phyloP scores from a whole-genome alignment of 2,888 invertebrate genomes.

The Andrena praecox region DNA sequence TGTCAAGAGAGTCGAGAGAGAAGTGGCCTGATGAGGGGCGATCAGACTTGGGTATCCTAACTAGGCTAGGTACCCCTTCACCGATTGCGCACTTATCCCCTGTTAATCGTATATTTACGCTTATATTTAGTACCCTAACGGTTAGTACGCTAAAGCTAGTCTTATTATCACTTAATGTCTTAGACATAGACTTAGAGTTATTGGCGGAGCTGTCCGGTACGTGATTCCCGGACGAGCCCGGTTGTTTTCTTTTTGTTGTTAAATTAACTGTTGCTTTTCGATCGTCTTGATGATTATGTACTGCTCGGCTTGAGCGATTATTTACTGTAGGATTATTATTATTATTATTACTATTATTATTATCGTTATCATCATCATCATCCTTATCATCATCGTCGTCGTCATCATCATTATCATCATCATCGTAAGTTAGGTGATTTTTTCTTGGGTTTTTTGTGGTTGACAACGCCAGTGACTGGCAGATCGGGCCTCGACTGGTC shows the following conservation, averaged over 20 bases:
- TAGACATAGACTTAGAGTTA: constrained; percentile 85
- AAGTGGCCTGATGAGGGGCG: constrained; percentile 83
- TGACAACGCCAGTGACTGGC: constrained; percentile 84
- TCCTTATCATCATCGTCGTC: constrained; percentile 79
- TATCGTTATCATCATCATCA: constrained; percentile 80
- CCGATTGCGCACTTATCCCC: constrained; percentile 79
- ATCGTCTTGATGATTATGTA: constrained; percentile 85
- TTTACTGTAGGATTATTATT: constrained; percentile 75
- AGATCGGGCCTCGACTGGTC: constrained; percentile 83
- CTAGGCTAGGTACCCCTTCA: constrained; percentile 85
- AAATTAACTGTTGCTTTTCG: constrained; percentile 76
- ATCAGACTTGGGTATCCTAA: constrained; percentile 85
- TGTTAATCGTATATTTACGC: constrained; percentile 81
- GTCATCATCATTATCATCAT: constrained; percentile 83
- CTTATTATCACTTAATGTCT: constrained; percentile 85
- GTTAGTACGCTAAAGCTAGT: constrained; percentile 85
- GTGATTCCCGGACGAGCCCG: constrained; percentile 79
- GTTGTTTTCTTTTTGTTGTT: constrained; percentile 70
- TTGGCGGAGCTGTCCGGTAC: constrained; percentile 84
- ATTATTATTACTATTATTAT: constrained; percentile 83
- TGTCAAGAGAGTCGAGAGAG: constrained; percentile 82
- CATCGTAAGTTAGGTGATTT: constrained; percentile 83
- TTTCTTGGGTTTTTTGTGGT: constrained; percentile 83
- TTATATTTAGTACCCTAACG: constrained; percentile 84
- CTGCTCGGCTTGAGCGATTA: constrained; percentile 83